A percentile compares a stretch with the other conserved stretches of the same genome.
Conservation (phyloP, 2,888 invertebrate species). For the Heterodera filipjevi region DNA sequence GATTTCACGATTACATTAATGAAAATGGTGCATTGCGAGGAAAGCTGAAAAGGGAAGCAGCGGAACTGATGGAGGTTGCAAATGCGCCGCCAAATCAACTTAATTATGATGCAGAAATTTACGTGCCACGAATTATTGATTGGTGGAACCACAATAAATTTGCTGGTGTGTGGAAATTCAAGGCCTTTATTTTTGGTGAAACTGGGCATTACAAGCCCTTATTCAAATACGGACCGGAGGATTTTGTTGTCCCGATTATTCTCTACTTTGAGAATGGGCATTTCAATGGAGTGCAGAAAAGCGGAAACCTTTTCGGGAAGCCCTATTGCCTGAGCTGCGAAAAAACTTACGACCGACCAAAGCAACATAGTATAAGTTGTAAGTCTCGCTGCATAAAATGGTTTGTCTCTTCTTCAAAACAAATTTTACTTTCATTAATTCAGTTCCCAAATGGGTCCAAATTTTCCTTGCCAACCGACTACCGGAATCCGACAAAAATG, state of each 20-base stretch:
- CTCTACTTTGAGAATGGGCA: constrained; percentile 4
- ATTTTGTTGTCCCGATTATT: constrained; percentile 1
- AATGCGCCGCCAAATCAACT: neutral
- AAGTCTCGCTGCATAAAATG: constrained; percentile 14
- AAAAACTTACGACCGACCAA: neutral
- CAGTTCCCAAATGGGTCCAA: neutral
- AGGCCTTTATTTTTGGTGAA: constrained; percentile 4
- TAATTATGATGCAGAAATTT: neutral
- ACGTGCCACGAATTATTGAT: neutral
- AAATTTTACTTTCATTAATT: neutral
- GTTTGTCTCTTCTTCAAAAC: neutral
- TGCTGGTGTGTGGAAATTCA: neutral
- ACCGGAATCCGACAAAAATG: neutral
- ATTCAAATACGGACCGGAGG: constrained; percentile 12
- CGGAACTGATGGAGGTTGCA: neutral
- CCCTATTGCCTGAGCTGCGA: too few relatives aligned
- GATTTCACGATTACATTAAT: neutral
- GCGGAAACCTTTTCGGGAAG: constrained; percentile 11
- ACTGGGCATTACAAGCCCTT: too few relatives aligned
- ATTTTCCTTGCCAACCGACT: neutral
- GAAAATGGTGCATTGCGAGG: neutral
- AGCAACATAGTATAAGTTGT: neutral
- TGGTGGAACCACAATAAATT: constrained; percentile 9
- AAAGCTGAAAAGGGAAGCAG: neutral
- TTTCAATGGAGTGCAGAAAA: constrained; percentile 14